Base-by-base conservation (phyloP, 2,797 vertebrate genomes). In the Holocentrus rufus region DNA sequence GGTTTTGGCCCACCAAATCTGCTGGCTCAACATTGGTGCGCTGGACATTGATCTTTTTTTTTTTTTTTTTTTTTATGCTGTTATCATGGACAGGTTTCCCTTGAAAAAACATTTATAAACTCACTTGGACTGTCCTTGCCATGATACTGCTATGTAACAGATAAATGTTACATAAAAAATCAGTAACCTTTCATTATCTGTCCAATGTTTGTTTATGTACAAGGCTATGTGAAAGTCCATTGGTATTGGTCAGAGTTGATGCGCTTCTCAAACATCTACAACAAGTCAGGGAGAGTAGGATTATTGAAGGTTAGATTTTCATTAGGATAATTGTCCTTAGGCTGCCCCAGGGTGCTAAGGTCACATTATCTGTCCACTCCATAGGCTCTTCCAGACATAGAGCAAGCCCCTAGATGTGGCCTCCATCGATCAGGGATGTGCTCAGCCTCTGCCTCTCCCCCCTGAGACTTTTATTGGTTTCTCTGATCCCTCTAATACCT, bases 401-500 rank as follows among this genome's bases (percentile, higher is more conserved):
- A 79, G 68, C 58, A 57, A 79, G 44, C 59, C 80, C 76, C 64
- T 49, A 54, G 71, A 72, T 67, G 74, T 85, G 76, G 74, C 79
- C 57, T 78, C 44, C 65, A 90, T 91, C n/a, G 87, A 91, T 90
- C 79, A 65, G 64, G 59, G 81, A 71, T 87, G 77, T 63, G 70
- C 75, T 81, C 78, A 57, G 76, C 60, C 75, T 74, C 75, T 77
- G 80, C 63, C 49, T 77, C 74, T 74, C 64, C 81, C 85, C 83
- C 84, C 46, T 34, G 73, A 75, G 90, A 80, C 84, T 86, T 76
- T 85, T 90, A 91, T 90, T 86, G 82, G 84, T 88, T 86, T 79
- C 78, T 87, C 83, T 92, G 89, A 93, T 92, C 91, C 87, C 85
- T 87, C 46, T 92, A 90, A 93, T 91, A 91, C 93, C 89, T 83